phyloP scores from a whole-genome alignment of 2,113 vertebrate species.

The Prolemur simus region DNA sequence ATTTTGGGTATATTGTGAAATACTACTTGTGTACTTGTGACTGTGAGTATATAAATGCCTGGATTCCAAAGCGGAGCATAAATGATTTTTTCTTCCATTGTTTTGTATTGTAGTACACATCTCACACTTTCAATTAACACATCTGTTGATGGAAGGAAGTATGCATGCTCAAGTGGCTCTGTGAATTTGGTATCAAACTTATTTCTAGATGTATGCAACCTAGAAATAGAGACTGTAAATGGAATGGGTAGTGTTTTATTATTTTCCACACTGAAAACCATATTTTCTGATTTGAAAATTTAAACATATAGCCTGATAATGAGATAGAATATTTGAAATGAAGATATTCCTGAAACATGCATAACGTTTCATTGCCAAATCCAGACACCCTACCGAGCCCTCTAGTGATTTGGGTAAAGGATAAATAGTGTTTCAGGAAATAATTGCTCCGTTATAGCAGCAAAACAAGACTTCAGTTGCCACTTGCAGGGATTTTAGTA shows the following conservation, averaged over 20 bases:
- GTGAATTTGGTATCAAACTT: conserved; percentile 32
- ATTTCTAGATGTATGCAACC: background rate
- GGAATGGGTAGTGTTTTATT: background rate
- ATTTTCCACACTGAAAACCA: background rate
- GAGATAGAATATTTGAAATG: conserved; percentile 35
- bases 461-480: conserved; percentile 3
- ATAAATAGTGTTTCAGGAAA: conserved; percentile 27
- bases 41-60: background rate
- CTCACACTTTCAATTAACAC: background rate
- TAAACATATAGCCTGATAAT: background rate
- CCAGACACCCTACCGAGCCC: background rate
- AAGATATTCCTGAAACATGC: conserved; percentile 46
- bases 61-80: conserved; percentile 18
- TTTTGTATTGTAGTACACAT: conserved; percentile 18
- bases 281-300: conserved; percentile 25
- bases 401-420: conserved; percentile 14
- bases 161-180: conserved; percentile 23
- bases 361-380: conserved; percentile 39
- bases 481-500: conserved; percentile 33
- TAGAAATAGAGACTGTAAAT: conserved; percentile 5
- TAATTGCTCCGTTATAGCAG: background rate
- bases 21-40: conserved; percentile 35
- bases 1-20: conserved; percentile 22
- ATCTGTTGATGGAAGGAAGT: background rate
- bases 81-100: conserved; percentile 28